Base-by-base conservation (phyloP, 2,888 invertebrate species). In the Drosophila kanekoi region DNA sequence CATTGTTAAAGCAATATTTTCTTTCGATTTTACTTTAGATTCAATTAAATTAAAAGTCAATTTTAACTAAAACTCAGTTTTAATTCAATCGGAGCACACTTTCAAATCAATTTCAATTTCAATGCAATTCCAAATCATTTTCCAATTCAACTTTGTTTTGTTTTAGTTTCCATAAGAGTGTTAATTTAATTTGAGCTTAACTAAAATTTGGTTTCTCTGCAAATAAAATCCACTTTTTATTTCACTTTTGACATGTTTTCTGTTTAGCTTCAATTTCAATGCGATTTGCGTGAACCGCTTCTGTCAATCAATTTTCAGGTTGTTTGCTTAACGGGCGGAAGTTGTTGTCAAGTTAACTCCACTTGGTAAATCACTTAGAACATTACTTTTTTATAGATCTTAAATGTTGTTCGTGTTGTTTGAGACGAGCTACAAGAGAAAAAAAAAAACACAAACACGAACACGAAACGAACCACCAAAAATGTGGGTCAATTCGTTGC, bases 401-500 rank as follows among this genome's bases (percentile, higher is more conserved):
- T 13, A 40, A 13, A 52, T 5, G 13, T 28, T 23, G 14, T 45
- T 61, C 47, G 20, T 38, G 18, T 20, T 13, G 8, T 41, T 58
- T 48, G 67, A 48, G 56, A 56, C 48, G 59, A 48, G 40, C 35
- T 47, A 72, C 37, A 60, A 45, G 48, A 43, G 54, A 51, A 51
- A 38, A 44, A 41, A 37, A 1, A 62, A 51, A 61, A 44, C 5
- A 44, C 5, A 5, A 49, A 56, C 44, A 44, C 48, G 32, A n/a
- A 2, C 33, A 65, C 45, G 44, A 52, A 72, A 51, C 62, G 49
- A 72, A 40, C 40, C 38, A 72, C 49, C 49, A 67, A 44, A 56
- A 75, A 81, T 85, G 72, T 82, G 87, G 81, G 81, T 82, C 81
- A 82, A 84, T 78, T 72, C 66, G 72, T 73, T 73, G 68, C 77